These are phyloP conservation scores for Caiman crocodilus DNA, from an alignment of 2,797 vertebrate species.

Conservation along the genomic window DNA sequence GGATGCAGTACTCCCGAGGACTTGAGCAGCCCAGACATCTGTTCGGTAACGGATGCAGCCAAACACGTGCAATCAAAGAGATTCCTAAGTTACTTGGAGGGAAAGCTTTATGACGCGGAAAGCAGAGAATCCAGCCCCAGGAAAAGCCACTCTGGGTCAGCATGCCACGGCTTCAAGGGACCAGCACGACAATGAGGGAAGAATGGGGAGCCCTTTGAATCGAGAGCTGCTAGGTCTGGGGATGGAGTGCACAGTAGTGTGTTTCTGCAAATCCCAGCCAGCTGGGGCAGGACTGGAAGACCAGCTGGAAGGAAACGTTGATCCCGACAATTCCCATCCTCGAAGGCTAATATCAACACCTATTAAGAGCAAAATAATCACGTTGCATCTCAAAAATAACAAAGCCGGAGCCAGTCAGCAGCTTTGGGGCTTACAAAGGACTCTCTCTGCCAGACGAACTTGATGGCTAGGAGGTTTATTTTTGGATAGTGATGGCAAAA, in stretches of 20 bases:
- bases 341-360: neutral
- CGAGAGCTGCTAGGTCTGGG: slow-evolving; percentile 19
- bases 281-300: neutral
- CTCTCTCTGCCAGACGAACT: neutral
- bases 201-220: slow-evolving; percentile 32
- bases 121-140: neutral
- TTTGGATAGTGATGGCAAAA: neutral
- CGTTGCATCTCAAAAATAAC: neutral
- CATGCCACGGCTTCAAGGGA: slow-evolving; percentile 35
- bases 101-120: slow-evolving; percentile 59
- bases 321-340: neutral
- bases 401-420: neutral
- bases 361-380: neutral
- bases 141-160: slow-evolving; percentile 51
- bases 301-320: neutral
- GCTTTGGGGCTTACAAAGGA: neutral
- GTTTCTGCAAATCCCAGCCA: neutral
- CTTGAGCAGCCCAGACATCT: slow-evolving; percentile 16
- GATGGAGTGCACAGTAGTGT: neutral
- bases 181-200: slow-evolving; percentile 44
- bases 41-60: slow-evolving; percentile 61
- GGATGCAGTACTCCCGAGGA: neutral
- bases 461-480: neutral
- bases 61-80: slow-evolving; percentile 55
- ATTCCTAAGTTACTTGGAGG: slow-evolving; percentile 59